A percentile compares a stretch with the other conserved stretches of the same genome.
These are phyloP conservation scores for Paramormyrops hopkinsi DNA, from an alignment of 2,797 vertebrate species.

Conservation along the genomic window DNA sequence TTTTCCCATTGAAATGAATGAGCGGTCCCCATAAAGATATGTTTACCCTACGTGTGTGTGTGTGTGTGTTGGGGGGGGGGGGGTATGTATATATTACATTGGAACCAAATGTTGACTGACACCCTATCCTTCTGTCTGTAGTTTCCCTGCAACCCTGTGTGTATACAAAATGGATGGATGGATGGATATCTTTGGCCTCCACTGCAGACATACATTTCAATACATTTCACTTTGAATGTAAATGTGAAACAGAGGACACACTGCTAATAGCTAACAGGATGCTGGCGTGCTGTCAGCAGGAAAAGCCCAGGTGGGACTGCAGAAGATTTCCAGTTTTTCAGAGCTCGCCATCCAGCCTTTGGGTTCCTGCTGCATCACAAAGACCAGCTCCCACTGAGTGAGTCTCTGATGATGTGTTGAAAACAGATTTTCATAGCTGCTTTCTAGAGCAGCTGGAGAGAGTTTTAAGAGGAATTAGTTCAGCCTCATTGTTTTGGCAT, in stretches of 20 bases:
- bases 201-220: background rate
- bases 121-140: background rate
- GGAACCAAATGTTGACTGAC: background rate
- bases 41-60: background rate
- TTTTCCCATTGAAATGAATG: no score
- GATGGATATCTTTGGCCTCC: background rate
- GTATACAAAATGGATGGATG: background rate
- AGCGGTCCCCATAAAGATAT: no score
- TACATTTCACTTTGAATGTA: background rate
- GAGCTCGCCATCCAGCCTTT: background rate
- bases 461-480: conserved; percentile 8
- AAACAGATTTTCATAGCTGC: background rate
- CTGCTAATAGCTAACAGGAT: background rate
- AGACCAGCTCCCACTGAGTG: background rate
- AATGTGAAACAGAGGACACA: background rate
- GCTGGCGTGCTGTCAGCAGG: background rate
- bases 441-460: background rate
- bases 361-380: background rate
- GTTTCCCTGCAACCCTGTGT: background rate
- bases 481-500: background rate
- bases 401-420: background rate
- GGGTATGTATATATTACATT: background rate
- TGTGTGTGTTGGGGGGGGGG: background rate
- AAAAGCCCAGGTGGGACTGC: background rate
- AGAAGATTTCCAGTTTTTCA: background rate